Evolutionary conservation across 2,797 vertebrate species (phyloP), one percentile per base, ranked within the genome.

Genomic region (Melanogrammus aeglefinus): DNA sequence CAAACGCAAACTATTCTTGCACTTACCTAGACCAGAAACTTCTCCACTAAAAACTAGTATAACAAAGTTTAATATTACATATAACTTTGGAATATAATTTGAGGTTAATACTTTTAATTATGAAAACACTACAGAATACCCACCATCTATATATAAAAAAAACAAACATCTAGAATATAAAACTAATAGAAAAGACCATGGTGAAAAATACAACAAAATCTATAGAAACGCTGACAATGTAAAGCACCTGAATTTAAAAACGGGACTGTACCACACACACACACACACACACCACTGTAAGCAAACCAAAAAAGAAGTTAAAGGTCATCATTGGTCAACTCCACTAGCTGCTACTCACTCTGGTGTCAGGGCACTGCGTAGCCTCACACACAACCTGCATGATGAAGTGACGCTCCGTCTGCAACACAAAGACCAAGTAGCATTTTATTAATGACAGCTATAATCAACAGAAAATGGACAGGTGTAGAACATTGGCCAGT

Each of bases 361-460:
- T 95, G 36, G 95, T 99, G 88, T 99, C 98, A 0, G 96, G 97
- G 92, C 98, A 99, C 91, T 99, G 98, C 0, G 98, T 99, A 13
- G 98, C 98, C 93, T 99, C 98, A 92, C 98, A 99, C 63, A 99
- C 98, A 79, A 99, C 97, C 92, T 99, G 98, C 98, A 99, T 99
- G 93, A 99, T 99, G 96, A 98, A 98, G 93, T 99, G 98, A 88
- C 98, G 94, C 94, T 99, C 98, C 36, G 96, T 97, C 98, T 99
- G 87, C 2, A 91, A 86, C n/a, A 74, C 21, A 77, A 33, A 85
- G 78, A 81, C 5, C 7, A 21, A 73, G 12, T 36, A 27, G 14
- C 1, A 10, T 35, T 72, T 33, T 24, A 31, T 33, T n/a, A 44
- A 16, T 14, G 16, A 1, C 16, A 1, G 16, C 47, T 18, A 6